Conservation (phyloP, 2,888 invertebrate genomes). For the Drosophila greeni region DNA sequence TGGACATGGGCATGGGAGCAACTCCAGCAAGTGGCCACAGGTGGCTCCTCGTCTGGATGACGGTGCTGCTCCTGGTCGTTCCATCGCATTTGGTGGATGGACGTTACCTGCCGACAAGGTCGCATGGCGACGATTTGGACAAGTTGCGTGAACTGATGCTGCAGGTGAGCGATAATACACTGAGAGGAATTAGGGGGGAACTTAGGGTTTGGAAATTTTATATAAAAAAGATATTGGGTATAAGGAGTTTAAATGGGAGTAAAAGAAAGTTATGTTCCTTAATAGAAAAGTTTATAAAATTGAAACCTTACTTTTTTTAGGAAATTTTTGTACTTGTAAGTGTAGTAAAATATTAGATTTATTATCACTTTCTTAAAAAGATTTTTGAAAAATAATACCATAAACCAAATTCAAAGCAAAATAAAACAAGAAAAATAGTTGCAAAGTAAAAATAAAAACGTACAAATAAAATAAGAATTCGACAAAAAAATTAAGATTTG, state of each 20-base stretch:
- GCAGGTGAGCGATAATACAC: constrained; percentile 79
- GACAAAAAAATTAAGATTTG: no score
- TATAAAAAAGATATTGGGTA: background rate
- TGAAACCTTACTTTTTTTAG: background rate
- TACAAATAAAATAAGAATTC: no score
- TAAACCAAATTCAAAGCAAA: no score
- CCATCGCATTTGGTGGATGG: constrained; percentile 75
- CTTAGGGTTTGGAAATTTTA: no score
- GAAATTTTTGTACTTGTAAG: background rate
- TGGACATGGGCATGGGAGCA: constrained; percentile 48
- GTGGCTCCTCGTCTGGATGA: constrained; percentile 61
- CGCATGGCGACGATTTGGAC: constrained; percentile 80
- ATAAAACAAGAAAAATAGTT: no score
- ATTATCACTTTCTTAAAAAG: no score
- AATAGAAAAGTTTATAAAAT: background rate
- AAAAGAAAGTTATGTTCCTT: background rate
- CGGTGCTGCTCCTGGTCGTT: constrained; percentile 66
- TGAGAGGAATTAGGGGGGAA: background rate
- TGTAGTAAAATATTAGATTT: no score
- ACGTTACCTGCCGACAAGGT: constrained; percentile 81
- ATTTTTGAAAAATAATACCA: no score
- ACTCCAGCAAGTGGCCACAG: constrained; percentile 42
- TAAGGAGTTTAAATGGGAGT: background rate
- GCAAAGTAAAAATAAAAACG: no score
- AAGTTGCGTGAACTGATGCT: constrained; percentile 81